Conservation (phyloP, 2,797 vertebrate genomes). For the Cyclura pinguis region DNA sequence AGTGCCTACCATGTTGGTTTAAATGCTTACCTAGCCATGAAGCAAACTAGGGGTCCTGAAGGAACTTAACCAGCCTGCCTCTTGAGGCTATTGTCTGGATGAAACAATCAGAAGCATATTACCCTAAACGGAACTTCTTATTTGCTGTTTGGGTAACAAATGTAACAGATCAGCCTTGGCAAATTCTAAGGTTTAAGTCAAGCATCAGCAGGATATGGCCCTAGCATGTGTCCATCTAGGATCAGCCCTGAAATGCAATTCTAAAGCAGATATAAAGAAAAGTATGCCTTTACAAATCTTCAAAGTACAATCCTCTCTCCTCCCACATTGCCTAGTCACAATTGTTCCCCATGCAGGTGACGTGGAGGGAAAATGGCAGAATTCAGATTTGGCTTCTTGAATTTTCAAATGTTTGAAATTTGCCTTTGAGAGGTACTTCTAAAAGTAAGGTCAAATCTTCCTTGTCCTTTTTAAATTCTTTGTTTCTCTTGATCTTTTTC, state of each 20-base stretch:
- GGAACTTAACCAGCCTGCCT: neutral
- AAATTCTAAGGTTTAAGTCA: neutral
- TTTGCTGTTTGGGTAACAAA: neutral
- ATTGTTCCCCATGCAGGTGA: neutral
- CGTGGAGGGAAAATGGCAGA: neutral
- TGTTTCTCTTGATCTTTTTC: neutral
- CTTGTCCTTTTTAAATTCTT: neutral
- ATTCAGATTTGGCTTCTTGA: neutral
- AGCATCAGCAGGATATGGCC: neutral
- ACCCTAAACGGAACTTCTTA: neutral
- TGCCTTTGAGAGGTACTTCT: neutral
- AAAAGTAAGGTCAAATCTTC: neutral
- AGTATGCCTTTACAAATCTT: neutral
- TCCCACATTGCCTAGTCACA: neutral
- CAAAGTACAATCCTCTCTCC: neutral
- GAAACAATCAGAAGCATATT: neutral
- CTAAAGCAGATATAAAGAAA: neutral
- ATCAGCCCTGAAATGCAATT: neutral
- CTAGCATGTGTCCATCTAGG: neutral
- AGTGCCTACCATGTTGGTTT: neutral
- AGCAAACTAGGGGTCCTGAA: neutral
- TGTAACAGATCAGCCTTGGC: neutral
- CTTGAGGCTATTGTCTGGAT: neutral
- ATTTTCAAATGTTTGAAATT: neutral
- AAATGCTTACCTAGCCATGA: neutral